Conservation (phyloP, 2,113 vertebrate genomes). For the Rhineura floridana region DNA sequence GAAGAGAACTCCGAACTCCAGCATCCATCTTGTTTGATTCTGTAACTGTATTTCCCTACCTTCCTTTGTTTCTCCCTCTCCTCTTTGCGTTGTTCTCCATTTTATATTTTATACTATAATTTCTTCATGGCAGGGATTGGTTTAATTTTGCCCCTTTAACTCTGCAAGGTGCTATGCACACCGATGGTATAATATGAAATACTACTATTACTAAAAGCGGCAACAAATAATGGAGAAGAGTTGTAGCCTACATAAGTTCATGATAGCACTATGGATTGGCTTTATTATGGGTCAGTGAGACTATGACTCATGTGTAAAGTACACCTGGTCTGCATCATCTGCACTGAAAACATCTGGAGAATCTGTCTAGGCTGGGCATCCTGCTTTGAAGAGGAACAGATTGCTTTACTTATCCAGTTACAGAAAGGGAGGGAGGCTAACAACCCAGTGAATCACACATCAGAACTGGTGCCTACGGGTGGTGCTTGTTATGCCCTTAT, state of each 20-base stretch:
- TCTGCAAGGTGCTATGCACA: not conserved
- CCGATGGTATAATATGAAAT: not conserved
- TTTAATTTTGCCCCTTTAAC: not conserved
- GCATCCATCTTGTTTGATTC: not conserved
- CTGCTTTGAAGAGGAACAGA: slow-evolving; percentile 26
- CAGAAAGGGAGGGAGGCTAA: not conserved
- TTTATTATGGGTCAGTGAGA: slow-evolving; percentile 8
- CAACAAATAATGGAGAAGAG: not conserved
- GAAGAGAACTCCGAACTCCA: not conserved
- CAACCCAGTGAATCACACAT: not conserved
- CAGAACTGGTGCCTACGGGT: slow-evolving; percentile 1
- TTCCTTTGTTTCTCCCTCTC: not conserved
- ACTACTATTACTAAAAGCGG: not conserved
- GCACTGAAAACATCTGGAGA: slow-evolving; percentile 22
- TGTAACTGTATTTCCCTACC: not conserved
- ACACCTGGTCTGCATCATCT: slow-evolving; percentile 30
- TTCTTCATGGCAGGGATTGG: not conserved
- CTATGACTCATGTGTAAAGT: slow-evolving; percentile 23
- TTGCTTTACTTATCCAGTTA: slow-evolving; percentile 1
- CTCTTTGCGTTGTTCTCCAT: not conserved
- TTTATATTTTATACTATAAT: not conserved
- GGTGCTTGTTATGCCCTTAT: not conserved
- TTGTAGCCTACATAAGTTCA: not conserved
- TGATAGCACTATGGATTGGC: not conserved
- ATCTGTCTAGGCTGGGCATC: not conserved